phyloP scores from a whole-genome alignment of 2,113 vertebrate species.

The Nibea coibor region DNA sequence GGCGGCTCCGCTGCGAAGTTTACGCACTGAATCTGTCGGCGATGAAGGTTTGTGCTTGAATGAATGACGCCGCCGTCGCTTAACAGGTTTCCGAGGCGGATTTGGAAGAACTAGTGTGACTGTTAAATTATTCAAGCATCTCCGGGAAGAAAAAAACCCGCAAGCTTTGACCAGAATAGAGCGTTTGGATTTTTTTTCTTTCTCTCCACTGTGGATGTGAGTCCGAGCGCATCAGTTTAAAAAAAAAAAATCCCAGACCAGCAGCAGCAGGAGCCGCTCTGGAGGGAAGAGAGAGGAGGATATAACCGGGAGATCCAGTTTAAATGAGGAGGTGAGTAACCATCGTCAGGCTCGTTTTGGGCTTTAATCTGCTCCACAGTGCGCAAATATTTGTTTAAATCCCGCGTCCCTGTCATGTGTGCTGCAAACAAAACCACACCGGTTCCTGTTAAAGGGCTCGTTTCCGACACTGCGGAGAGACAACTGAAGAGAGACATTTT shows the following conservation, averaged over 20 bases:
- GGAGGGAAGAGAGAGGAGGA: slow-evolving; percentile 21
- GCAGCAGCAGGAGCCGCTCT: slow-evolving; percentile 24
- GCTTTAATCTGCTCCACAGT: slow-evolving; percentile 3
- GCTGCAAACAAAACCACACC: background rate
- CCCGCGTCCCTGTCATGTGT: background rate
- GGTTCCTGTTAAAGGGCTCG: slow-evolving; percentile 6
- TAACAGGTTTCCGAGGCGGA: slow-evolving; percentile 24
- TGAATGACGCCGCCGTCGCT: slow-evolving; percentile 66
- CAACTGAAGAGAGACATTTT: slow-evolving; percentile 56
- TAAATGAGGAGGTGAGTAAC: slow-evolving; percentile 71
- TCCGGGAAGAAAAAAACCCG: too few species aligned
- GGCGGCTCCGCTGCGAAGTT: slow-evolving; percentile 56
- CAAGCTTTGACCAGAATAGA: slow-evolving; percentile 29
- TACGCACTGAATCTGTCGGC: slow-evolving; percentile 53
- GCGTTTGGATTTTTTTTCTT: slow-evolving; percentile 21
- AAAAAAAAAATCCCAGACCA: slow-evolving; percentile 18
- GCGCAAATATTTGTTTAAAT: slow-evolving; percentile 21
- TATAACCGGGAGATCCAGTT: slow-evolving; percentile 50
- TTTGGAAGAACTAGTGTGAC: slow-evolving; percentile 31
- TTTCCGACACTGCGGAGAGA: slow-evolving; percentile 61
- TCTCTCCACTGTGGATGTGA: slow-evolving; percentile 60
- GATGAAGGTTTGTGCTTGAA: slow-evolving; percentile 54
- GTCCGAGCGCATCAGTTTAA: slow-evolving; percentile 62
- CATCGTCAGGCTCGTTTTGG: slow-evolving; percentile 5
- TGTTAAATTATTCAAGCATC: slow-evolving; percentile 15